Base-by-base conservation (phyloP, 2,113 vertebrate genomes). In the Forbesichthys papilliferus region DNA sequence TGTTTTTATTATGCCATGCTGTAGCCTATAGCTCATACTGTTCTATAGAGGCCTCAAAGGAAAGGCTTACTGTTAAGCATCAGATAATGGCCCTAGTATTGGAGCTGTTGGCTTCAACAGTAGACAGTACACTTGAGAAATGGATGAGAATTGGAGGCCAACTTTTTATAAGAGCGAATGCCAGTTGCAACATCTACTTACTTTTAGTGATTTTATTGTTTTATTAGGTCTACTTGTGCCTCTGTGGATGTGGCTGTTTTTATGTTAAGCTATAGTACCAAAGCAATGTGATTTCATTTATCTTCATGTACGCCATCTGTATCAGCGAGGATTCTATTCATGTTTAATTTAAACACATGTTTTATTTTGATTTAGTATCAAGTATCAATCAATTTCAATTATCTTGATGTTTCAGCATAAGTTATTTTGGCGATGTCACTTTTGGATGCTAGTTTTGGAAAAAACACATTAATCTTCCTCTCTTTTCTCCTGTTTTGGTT, bases 191-290 rank as follows among this genome's bases (percentile, higher is more conserved):
- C 27, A 27, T 56, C 56, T 58, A 11, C 20, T 48, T 61, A 61
- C n/a, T 48, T 47, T 61, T 61, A n/a, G 16, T 62, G 13, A 47
- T 48, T 60, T 68, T 61, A 61, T 5, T 42, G 36, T 72, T 13
- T 80, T 61, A 71, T 77, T 68, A 27, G 27, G 27, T 27, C 27
- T 27, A 80, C 68, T 65, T 60, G 59, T 80, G 69, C 20, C 59
- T 64, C 33, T 77, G 69, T 68, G 74, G 77, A 79, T 74, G 74
- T 71, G 65, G 48, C 67, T 82, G 66, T 59, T 48, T 16, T 46
- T 61, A 66, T 55, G 60, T 72, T 20, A 20, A 20, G 20, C 20
- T 20, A 20, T 20, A 20, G 64, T 56, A 79, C 64, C 77, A 68
- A 61, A 54, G 84, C 73, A 76, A 56, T 61, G 69, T 64, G 36